Percentiles rank a stretch among this genome's conserved stretches.
Evolutionary conservation across 2,888 invertebrate species (phyloP).

Genomic region (Blastobasis adustella): DNA sequence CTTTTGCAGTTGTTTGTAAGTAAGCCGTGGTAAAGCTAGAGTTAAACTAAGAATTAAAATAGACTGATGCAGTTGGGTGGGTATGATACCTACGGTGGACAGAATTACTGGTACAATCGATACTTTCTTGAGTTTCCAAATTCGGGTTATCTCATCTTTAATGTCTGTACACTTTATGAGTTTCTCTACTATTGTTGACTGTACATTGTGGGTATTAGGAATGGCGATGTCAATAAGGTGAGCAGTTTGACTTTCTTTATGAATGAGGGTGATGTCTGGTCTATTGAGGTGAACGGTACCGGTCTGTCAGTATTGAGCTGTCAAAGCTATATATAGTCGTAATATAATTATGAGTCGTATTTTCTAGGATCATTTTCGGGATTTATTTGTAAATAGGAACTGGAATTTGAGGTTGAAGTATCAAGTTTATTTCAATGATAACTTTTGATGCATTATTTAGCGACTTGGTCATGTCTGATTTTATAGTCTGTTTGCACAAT

Average conservation of each 20-base stretch:
- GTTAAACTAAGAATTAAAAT: too few relatives aligned
- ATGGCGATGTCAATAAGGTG: slow-evolving; percentile 10
- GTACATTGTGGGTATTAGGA: slow-evolving; percentile 10
- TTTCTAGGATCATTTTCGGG: slow-evolving; percentile 5
- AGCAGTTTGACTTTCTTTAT: slow-evolving; percentile 8
- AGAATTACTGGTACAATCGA: slow-evolving; percentile 7
- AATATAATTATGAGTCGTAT: not conserved
- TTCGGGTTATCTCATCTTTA: slow-evolving; percentile 7
- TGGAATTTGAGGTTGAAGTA: not conserved
- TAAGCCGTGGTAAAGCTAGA: too few relatives aligned
- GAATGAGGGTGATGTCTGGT: slow-evolving; percentile 8
- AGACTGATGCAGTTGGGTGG: not conserved
- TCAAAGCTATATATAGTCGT: too few relatives aligned
- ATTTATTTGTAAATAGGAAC: slow-evolving; percentile 10
- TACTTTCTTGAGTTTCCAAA: slow-evolving; percentile 8
- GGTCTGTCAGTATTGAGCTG: slow-evolving; percentile 7
- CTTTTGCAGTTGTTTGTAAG: too few relatives aligned
- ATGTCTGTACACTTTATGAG: not conserved
- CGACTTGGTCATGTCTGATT: slow-evolving; percentile 13
- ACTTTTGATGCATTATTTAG: slow-evolving; percentile 3
- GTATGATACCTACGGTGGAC: not conserved
- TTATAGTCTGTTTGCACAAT: slow-evolving; percentile 13
- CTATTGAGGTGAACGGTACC: slow-evolving; percentile 9
- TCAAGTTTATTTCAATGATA: slow-evolving; percentile 6
- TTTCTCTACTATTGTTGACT: slow-evolving; percentile 3